Evolutionary conservation across 2,797 vertebrate genomes (phyloP).

Genomic region (Clarias platycephalus): DNA sequence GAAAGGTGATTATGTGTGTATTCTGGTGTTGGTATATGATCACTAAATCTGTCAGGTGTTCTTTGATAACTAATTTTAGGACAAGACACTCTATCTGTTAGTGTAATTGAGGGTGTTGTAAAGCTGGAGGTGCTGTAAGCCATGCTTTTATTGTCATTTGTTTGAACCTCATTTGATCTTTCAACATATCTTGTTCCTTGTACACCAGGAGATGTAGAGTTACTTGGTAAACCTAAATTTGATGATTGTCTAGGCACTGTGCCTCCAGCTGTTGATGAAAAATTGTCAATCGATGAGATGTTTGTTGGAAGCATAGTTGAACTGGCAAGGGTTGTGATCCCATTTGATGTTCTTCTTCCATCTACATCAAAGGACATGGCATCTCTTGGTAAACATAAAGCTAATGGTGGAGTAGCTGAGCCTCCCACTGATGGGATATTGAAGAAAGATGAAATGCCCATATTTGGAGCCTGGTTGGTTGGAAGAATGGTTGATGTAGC

Average conservation of each 20-base stretch:
- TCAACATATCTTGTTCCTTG: neutral
- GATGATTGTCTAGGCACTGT: no score
- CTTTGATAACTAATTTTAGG: conserved; percentile 23
- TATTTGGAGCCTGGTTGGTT: conserved; percentile 1
- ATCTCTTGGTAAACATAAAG: neutral
- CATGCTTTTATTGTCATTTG: conserved; percentile 28
- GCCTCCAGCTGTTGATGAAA: neutral
- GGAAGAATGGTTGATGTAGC: neutral
- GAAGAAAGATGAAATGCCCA: neutral
- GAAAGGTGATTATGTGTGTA: conserved; percentile 16
- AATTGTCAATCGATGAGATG: no score
- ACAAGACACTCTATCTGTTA: conserved; percentile 5
- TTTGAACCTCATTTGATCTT: neutral
- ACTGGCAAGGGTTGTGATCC: no score
- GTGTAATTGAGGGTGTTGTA: conserved; percentile 18
- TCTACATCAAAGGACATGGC: neutral
- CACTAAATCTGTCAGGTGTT: conserved; percentile 15
- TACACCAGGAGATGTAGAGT: neutral
- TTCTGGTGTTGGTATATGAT: conserved; percentile 17
- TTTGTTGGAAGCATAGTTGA: neutral
- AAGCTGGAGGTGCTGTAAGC: conserved; percentile 17
- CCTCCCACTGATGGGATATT: neutral
- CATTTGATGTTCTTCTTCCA: neutral
- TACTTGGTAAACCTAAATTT: neutral
- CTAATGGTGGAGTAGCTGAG: neutral